Percentiles rank a stretch among this genome's conserved stretches.
Evolutionary conservation across 2,113 vertebrate species (phyloP).

Genomic region (Albula glossodonta): DNA sequence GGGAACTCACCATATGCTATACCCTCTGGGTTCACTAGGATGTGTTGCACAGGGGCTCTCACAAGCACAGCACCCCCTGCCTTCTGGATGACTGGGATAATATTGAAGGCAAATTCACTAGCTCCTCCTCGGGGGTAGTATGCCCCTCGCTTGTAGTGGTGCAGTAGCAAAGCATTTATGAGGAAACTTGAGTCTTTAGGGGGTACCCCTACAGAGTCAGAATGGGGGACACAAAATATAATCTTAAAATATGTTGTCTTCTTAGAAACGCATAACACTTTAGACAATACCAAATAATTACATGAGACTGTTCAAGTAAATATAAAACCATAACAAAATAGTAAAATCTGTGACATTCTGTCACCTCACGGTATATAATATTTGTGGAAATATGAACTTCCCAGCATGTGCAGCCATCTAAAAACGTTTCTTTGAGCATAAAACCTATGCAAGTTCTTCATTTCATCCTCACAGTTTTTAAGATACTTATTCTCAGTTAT

Average conservation of each 20-base stretch:
- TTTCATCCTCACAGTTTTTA: no score
- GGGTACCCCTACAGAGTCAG: slow-evolving; percentile 68
- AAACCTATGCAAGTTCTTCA: no score
- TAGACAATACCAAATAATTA: no score
- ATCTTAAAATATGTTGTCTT: not conserved
- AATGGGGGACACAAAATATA: not conserved
- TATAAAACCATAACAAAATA: no score
- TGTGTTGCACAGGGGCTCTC: slow-evolving; percentile 72
- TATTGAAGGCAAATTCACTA: slow-evolving; percentile 80
- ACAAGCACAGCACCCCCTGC: slow-evolving; percentile 78
- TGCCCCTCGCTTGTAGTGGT: slow-evolving; percentile 82
- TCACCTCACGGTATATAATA: no score
- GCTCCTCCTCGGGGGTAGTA: slow-evolving; percentile 81
- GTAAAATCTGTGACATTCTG: no score
- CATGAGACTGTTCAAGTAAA: no score
- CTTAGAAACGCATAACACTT: no score
- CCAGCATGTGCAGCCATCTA: no score
- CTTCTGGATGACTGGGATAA: slow-evolving; percentile 76
- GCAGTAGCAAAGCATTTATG: slow-evolving; percentile 77
- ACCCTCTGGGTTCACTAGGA: slow-evolving; percentile 69
- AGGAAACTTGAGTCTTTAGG: slow-evolving; percentile 77
- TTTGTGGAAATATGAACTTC: no score
- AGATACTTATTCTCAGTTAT: no score
- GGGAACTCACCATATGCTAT: slow-evolving; percentile 69
- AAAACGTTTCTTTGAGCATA: no score